These are phyloP conservation scores for Venustoraphidia nigricollis DNA, from an alignment of 2,888 invertebrate genomes.

Conservation along the genomic window DNA sequence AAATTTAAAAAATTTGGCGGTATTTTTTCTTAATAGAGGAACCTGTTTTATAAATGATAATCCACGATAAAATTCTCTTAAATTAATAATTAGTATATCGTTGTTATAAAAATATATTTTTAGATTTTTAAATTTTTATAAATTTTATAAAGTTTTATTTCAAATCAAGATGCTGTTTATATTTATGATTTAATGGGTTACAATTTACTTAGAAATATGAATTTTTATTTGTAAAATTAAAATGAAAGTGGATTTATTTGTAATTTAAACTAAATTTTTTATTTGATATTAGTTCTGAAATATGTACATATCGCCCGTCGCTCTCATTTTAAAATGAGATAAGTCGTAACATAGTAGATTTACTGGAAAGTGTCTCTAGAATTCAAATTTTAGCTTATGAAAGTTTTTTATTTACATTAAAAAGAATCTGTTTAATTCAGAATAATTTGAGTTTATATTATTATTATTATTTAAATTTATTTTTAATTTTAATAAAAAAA, in stretches of 20 bases:
- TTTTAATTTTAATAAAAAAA: slow-evolving; percentile 34
- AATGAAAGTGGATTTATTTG: slow-evolving; percentile 49
- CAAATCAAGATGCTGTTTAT: slow-evolving; percentile 60
- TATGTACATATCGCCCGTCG: slow-evolving; percentile 71
- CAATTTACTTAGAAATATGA: slow-evolving; percentile 36
- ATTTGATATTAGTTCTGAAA: slow-evolving; percentile 46
- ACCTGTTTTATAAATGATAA: slow-evolving; percentile 51
- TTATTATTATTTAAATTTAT: slow-evolving; percentile 27
- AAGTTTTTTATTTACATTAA: slow-evolving; percentile 54
- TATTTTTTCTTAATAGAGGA: slow-evolving; percentile 55
- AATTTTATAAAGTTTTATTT: slow-evolving; percentile 32
- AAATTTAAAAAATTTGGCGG: slow-evolving; percentile 56
- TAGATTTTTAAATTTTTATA: slow-evolving; percentile 33
- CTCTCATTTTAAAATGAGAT: slow-evolving; percentile 51
- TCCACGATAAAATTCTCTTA: slow-evolving; percentile 40
- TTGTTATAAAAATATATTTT: slow-evolving; percentile 27
- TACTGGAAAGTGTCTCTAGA: slow-evolving; percentile 61
- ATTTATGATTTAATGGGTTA: slow-evolving; percentile 50
- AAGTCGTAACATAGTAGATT: slow-evolving; percentile 72
- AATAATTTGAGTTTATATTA: slow-evolving; percentile 22
- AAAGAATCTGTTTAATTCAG: slow-evolving; percentile 32
- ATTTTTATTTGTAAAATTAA: slow-evolving; percentile 32
- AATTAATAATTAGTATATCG: slow-evolving; percentile 29
- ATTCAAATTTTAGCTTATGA: slow-evolving; percentile 44
- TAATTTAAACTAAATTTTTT: slow-evolving; percentile 38